These are phyloP conservation scores for Doryteuthis pealeii DNA, from an alignment of 1,140 invertebrate species.

Conservation along the genomic window DNA sequence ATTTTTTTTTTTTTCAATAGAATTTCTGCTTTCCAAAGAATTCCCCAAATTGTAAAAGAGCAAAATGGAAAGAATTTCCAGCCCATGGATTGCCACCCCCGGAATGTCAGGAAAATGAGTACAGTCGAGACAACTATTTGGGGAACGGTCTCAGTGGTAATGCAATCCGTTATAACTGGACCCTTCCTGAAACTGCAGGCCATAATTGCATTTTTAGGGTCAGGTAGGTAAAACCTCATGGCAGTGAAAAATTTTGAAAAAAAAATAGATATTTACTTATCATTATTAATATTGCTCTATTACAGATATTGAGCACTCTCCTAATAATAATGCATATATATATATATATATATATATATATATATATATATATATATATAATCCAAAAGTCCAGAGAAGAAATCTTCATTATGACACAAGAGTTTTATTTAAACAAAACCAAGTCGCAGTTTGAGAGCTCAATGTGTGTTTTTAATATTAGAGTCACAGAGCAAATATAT, in stretches of 20 bases:
- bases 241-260: background rate
- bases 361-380: too few species aligned
- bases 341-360: too few species aligned
- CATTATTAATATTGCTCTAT: too few species aligned
- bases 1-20: conserved; percentile 31
- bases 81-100: conserved; percentile 52
- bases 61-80: conserved; percentile 45
- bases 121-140: conserved; percentile 58
- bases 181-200: conserved; percentile 46
- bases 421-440: too few species aligned
- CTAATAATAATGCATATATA: too few species aligned
- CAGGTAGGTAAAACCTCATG: conserved; percentile 45
- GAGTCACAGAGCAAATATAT: too few species aligned
- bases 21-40: conserved; percentile 37
- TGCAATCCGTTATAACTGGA: conserved; percentile 56
- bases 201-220: conserved; percentile 57
- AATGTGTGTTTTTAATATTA: too few species aligned
- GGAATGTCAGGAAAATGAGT: conserved; percentile 54
- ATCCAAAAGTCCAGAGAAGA: too few species aligned
- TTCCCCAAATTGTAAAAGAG: conserved; percentile 10
- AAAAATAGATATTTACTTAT: too few species aligned
- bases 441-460: too few species aligned
- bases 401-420: too few species aligned
- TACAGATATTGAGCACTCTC: too few species aligned
- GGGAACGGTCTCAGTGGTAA: conserved; percentile 55